Base-by-base conservation (phyloP, 1,140 invertebrate species). In the Agrypnia vestita region DNA sequence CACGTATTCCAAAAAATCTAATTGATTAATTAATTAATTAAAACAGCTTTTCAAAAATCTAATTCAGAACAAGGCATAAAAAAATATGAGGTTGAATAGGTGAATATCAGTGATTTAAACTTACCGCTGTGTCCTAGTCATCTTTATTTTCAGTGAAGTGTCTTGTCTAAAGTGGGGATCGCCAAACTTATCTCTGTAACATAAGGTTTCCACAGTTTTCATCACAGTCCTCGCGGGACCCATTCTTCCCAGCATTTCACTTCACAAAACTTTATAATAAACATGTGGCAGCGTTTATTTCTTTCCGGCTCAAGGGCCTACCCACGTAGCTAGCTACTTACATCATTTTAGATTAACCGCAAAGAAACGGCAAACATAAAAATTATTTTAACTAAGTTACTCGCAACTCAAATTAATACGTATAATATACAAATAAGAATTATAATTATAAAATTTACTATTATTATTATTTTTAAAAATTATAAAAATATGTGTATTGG, bases 221-320 rank as follows among this genome's bases (percentile, higher is more conserved):
- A 74, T 74, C 71, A 59, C 71, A 74, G 43, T 51, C 25, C 71
- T 17, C 71, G n/a, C 21, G 71, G 43, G 71, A 74, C 71, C 51
- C 3, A 74, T 74, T 55, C 71, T 25, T 43, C 51, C 53, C 51
- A 44, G 51, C 25, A 74, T 59, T 74, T 56, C 19, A 74, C 17
- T 55, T 74, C 7, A 15, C 71, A 21, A 1, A 74, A 74, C 71
- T 74, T 74, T 74, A 74, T 44, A 15, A 55, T 74, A 74, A 74
- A 74, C 53, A 74, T 74, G 71, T 56, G 71, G 71, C 35, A 17
- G 43, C 35, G 10, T 13, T 69, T 47, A 15, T 69, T 69, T 35
- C 51, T 53, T 53, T 53, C 15, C 1, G 6, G 25, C 25, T 53
- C 1, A 53, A 53, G 51, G 1, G 15, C 15, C 15, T 53, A 15